phyloP scores from a whole-genome alignment of 2,113 vertebrate genomes.

The Illadopsis cleaveri region DNA sequence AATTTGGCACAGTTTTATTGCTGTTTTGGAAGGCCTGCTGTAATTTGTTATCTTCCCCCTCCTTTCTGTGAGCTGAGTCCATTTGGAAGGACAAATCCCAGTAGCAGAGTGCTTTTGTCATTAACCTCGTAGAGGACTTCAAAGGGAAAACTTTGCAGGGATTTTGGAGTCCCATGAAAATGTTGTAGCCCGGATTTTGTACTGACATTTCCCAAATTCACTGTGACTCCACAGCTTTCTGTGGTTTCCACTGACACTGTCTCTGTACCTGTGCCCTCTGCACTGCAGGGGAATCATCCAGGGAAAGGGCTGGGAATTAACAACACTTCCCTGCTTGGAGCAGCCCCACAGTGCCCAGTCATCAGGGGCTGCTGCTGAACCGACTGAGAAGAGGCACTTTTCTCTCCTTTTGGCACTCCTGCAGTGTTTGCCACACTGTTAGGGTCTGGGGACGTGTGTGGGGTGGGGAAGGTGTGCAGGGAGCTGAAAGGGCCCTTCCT shows the following conservation, averaged over 20 bases:
- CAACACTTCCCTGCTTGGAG: background rate
- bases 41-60: background rate
- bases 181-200: background rate
- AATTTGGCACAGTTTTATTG: background rate
- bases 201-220: background rate
- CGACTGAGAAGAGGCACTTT: background rate
- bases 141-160: background rate
- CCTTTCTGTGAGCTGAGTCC: background rate
- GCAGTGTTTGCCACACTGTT: background rate
- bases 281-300: background rate
- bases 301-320: background rate
- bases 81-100: background rate
- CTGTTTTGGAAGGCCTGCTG: background rate
- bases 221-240: background rate
- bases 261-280: background rate
- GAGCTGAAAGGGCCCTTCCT: background rate
- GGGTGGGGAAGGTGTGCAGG: background rate
- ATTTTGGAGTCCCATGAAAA: background rate
- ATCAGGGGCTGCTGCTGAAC: background rate
- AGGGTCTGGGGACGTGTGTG: background rate
- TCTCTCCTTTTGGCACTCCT: background rate
- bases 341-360: background rate
- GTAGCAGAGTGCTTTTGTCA: background rate
- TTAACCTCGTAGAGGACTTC: background rate
- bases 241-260: background rate